phyloP scores from a whole-genome alignment of 2,113 vertebrate genomes.

The Emydocephalus ijimae region DNA sequence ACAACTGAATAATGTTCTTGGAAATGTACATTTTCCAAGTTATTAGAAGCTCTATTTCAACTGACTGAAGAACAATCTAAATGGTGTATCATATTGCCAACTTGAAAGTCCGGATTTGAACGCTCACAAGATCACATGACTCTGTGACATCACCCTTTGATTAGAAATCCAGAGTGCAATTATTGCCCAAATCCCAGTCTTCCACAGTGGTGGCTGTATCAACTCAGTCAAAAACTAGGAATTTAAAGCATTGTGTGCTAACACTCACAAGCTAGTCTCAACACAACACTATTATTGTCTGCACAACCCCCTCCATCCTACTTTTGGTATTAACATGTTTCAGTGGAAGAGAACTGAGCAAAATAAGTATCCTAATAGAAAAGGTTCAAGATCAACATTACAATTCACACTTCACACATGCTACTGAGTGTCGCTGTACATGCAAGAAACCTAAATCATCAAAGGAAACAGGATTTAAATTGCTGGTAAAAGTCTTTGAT shows the following conservation, averaged over 20 bases:
- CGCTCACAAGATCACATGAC: slow-evolving; percentile 57
- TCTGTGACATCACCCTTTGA: slow-evolving; percentile 59
- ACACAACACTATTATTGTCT: neutral
- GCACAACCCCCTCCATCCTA: slow-evolving; percentile 21
- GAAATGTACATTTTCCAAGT: slow-evolving; percentile 74
- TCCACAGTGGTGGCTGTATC: neutral
- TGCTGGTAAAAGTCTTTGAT: slow-evolving; percentile 70
- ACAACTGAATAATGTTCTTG: slow-evolving; percentile 56
- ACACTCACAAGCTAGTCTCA: slow-evolving; percentile 39
- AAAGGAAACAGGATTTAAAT: slow-evolving; percentile 42
- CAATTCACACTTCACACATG: slow-evolving; percentile 48
- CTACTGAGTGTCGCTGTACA: slow-evolving; percentile 49
- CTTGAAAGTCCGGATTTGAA: slow-evolving; percentile 61
- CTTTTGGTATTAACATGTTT: slow-evolving; percentile 30
- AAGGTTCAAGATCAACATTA: slow-evolving; percentile 53
- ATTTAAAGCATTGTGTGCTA: slow-evolving; percentile 38
- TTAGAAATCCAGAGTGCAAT: slow-evolving; percentile 54
- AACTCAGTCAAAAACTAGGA: slow-evolving; percentile 56
- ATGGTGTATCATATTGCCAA: slow-evolving; percentile 69
- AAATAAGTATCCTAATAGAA: slow-evolving; percentile 46
- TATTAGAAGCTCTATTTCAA: slow-evolving; percentile 70
- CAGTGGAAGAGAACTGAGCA: slow-evolving; percentile 58
- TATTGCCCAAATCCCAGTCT: slow-evolving; percentile 25
- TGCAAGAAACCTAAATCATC: slow-evolving; percentile 59
- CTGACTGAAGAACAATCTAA: slow-evolving; percentile 63